phyloP scores from a whole-genome alignment of 2,888 invertebrate species.

The Eupithecia tripunctaria region DNA sequence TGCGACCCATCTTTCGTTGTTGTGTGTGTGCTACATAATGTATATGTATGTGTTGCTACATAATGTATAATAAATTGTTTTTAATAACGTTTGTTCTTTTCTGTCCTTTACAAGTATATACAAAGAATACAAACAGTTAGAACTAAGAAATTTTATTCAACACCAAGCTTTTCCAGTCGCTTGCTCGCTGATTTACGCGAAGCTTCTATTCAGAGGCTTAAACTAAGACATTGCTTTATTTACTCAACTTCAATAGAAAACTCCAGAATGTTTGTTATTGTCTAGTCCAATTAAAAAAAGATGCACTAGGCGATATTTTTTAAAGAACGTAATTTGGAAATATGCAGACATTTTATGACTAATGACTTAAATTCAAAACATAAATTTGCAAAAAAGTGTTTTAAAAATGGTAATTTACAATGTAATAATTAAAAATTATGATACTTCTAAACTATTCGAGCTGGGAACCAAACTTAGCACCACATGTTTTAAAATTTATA shows the following conservation, averaged over 20 bases:
- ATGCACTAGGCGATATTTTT: not conserved
- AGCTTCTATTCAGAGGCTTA: conserved; percentile 35
- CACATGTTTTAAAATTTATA: conserved; percentile 36
- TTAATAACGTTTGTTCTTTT: too few species aligned
- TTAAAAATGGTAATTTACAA: not conserved
- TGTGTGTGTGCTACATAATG: not conserved
- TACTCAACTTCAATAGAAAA: conserved; percentile 26
- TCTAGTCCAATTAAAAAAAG: not conserved
- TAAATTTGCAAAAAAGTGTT: not conserved
- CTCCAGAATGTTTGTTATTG: not conserved
- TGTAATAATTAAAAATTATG: conserved; percentile 4
- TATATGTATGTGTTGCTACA: too few species aligned
- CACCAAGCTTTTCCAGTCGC: conserved; percentile 54
- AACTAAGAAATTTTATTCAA: conserved; percentile 64
- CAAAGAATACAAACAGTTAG: conserved; percentile 13
- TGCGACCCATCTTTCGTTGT: not conserved
- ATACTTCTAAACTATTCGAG: conserved; percentile 13
- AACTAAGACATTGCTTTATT: conserved; percentile 30
- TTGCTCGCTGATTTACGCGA: conserved; percentile 54
- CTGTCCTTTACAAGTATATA: too few species aligned
- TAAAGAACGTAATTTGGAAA: not conserved
- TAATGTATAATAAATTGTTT: too few species aligned
- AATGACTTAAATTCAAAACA: not conserved
- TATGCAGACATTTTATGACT: not conserved
- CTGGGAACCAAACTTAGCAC: conserved; percentile 30